Base-by-base conservation (phyloP, 2,797 vertebrate species). In the Streptopelia turtur region DNA sequence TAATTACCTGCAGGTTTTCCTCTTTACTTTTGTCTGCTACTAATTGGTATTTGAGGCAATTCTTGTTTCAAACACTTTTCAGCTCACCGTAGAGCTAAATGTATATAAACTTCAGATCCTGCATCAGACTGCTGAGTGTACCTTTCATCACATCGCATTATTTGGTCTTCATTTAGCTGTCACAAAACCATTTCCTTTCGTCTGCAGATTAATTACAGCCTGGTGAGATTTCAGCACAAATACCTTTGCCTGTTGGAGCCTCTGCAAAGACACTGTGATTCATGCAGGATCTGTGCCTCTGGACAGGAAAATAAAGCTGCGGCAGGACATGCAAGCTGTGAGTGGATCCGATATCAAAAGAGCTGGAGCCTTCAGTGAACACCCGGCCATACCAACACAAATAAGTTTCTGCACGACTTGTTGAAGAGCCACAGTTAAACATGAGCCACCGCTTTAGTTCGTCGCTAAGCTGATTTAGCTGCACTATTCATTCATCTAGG, bases 131-230 rank as follows among this genome's bases (percentile, higher is more conserved):
- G 27, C 69, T 63, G 85, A 92, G 69, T 91, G 65, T 83, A 96
- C 92, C 93, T 97, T 97, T 97, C 96, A 93, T 91, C 95, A 90
- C 94, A 52, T 88, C 6, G 1, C 87, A 84, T 96, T 96, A 95
- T 93, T 96, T 96, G 92, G 95, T 88, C 96, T 95, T 96, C 95
- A 95, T 95, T 97, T 96, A 96, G 87, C 94, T 95, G 95, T 96
- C 96, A 97, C 57, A 87, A 95, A 97, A 94, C 90, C 94, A 94
- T 97, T 97, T 97, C 95, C 94, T 96, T 95, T 97, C 22, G 60
- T 96, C 94, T 96, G 63, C 74, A 83, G 94, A 96, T 97, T 96
- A 96, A 97, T 96, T 96, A 94, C 95, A 94, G 89, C 94, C 83
- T 74, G 76, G 86, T 95, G 93, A 94, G 90, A 85, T 95, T 96